Base-by-base conservation (phyloP, 2,113 vertebrate genomes). In the Zosterops borbonicus region DNA sequence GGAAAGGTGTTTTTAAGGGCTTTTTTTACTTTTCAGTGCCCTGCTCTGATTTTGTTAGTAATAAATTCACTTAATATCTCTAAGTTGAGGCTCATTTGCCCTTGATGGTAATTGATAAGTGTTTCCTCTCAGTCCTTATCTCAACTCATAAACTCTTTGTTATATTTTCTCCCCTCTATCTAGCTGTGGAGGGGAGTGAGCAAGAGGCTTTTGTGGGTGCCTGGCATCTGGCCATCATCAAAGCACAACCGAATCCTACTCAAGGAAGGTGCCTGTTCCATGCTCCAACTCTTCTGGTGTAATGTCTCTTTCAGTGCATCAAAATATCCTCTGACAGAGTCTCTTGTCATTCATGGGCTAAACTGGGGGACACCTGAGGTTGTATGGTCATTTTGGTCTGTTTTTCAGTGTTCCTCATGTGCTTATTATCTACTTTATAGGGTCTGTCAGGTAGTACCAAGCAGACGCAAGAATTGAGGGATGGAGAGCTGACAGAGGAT, bases 131-230 rank as follows among this genome's bases (percentile, higher is more conserved):
- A 33, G 22, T 73, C 9, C 22, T 37, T 37, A 27, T 27, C 17
- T 67, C 27, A 52, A 4, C 9, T 55, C 14, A 46, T 27, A 25
- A 55, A 28, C 7, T 25, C 28, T 55, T 39, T 7, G 11, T 39
- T 46, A 3, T 8, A 33, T 73, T 63, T 73, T 46, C 58, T 73
- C 22, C 11, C 17, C 27, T 63, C 39, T 53, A 3, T 37, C 33
- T 27, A 22, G 28, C 7, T 63, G 17, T 11, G 11, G 47, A 46
- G 21, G 9, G 11, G 6, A 62, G 10, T 53, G 47, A 63, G 22
- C 0, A 1, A 37, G 47, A 73, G 22, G 17, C 18, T 64, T 64
- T 46, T 1, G 1, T 39, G 41, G 22, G 4, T 73, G 20, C 31
- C 24, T 60, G 41, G 23, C 0, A 2, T 63, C 49, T 44, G 39